These are phyloP conservation scores for Tetraodon nigroviridis DNA, from an alignment of 2,113 vertebrate genomes.

Conservation along the genomic window DNA sequence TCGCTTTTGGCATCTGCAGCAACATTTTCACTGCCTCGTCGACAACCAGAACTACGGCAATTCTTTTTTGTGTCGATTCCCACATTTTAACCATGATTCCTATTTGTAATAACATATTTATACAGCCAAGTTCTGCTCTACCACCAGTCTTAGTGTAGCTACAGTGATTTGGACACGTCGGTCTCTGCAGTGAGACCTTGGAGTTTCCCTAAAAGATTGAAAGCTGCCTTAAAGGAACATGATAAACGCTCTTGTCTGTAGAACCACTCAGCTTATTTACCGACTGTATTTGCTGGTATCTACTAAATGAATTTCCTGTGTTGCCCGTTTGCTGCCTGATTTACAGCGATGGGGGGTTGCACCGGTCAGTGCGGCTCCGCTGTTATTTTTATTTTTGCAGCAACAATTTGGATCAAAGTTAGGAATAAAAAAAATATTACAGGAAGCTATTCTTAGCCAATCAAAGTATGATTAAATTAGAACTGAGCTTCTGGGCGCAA, in stretches of 20 bases:
- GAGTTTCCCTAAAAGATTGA: slow-evolving; percentile 20
- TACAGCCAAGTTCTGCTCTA: no score
- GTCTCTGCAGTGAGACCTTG: background rate
- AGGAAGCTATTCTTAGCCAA: slow-evolving; percentile 6
- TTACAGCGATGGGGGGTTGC: slow-evolving; percentile 6
- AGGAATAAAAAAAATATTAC: background rate
- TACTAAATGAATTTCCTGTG: slow-evolving; percentile 18
- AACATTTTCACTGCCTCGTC: no score
- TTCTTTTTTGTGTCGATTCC: no score
- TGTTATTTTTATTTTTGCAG: slow-evolving; percentile 11
- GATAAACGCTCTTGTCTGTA: slow-evolving; percentile 56
- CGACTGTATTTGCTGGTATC: slow-evolving; percentile 33
- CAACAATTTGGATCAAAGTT: background rate
- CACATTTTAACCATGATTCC: no score
- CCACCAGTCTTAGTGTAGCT: no score
- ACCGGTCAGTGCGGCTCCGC: background rate
- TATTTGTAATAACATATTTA: no score
- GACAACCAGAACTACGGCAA: no score
- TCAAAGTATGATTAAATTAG: slow-evolving; percentile 23
- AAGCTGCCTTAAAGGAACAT: slow-evolving; percentile 42
- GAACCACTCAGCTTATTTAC: slow-evolving; percentile 50
- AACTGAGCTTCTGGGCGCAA: background rate
- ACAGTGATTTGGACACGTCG: no score
- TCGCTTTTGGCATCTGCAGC: no score
- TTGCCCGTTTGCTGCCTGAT: slow-evolving; percentile 17